Base-by-base conservation (phyloP, 1,140 invertebrate species). In the Bombus breviceps region DNA sequence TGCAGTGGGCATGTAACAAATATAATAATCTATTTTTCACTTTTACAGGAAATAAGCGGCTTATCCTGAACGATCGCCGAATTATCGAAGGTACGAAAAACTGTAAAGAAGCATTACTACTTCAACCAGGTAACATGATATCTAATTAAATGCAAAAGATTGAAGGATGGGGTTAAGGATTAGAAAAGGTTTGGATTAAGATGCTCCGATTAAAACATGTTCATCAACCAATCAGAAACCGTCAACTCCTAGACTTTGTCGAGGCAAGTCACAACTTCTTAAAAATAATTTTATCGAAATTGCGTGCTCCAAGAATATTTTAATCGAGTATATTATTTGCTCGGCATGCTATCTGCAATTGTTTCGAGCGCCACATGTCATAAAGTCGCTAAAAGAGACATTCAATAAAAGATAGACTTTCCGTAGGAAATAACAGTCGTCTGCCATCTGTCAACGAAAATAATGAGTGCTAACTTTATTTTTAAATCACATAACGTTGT, bases 391-490 rank as follows among this genome's bases (percentile, higher is more conserved):
- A 53, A 69, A 47, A 8, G 37, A 12, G 43, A 34, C 5, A 59
- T 69, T 4, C 10, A 71, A 39, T 22, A 28, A 81, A 39, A n/a
- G 39, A 71, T 22, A 41, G 1, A 9, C 15, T 32, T 41, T 32
- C 47, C 10, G 13, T 28, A 39, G 25, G 18, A 74, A 82, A 74
- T 39, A 47, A 4, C n/a, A n/a, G 4, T 18, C 79, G 47, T 39
- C 37, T 37, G 43, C 73, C 81, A 69, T 41, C 57, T 83, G 62
- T 53, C 73, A 18, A 62, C 18, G 43, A 39, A 68, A 68, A 15
- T 77, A n/a, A n/a, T 6, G 12, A 69, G 6, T 28, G 25, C 28
- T 32, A 41, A 25, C 15, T 39, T 41, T 41, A 72, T 72, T 81
- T 39, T n/a, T 71, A 53, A 22, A 43, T n/a, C 15, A 62, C 25